Base-by-base conservation (phyloP, 2,888 invertebrate genomes). In the Bellardia pandia region DNA sequence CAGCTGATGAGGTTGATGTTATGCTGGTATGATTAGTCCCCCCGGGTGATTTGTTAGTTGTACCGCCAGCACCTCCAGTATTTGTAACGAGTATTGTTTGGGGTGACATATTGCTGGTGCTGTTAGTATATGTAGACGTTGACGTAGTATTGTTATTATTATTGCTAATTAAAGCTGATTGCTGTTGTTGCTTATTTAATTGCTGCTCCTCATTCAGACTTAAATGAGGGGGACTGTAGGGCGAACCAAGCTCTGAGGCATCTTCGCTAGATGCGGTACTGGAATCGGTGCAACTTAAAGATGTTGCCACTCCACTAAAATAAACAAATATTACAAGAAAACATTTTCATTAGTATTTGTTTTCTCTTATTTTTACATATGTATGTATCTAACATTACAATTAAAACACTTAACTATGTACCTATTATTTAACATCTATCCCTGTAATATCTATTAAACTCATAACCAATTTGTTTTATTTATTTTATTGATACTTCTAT, bases 231-330 rank as follows among this genome's bases (percentile, higher is more conserved):
- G 90, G 91, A 93, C 93, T 97, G 94, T 96, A 96, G 90, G 97
- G 97, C 85, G 97, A 97, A 89, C 97, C 96, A 81, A 97, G 97
- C 94, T 97, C 97, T 90, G 97, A 97, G 94, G 97, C 96, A 94
- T 97, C 97, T 91, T 92, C 92, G 94, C 97, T 97, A 91, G 95
- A 96, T 91, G 96, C 95, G 89, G 95, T 95, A 93, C 96, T 94
- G 60, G 96, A 96, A 74, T 90, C 90, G n/a, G 90, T 90, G 92
- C 96, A 96, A 94, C 96, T 96, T 93, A 96, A 94, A 92, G 96
- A 94, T 92, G 96, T 96, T 92, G 96, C 97, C 92, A 97, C 97
- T 90, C 98, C 97, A 95, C 97, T 97, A 95, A 45, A 96, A 90
- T 89, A 84, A 77, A 72, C 30, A 68, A 37, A 83, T 30, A 45